phyloP scores from a whole-genome alignment of 2,113 vertebrate genomes.

The Actinemys pallida region DNA sequence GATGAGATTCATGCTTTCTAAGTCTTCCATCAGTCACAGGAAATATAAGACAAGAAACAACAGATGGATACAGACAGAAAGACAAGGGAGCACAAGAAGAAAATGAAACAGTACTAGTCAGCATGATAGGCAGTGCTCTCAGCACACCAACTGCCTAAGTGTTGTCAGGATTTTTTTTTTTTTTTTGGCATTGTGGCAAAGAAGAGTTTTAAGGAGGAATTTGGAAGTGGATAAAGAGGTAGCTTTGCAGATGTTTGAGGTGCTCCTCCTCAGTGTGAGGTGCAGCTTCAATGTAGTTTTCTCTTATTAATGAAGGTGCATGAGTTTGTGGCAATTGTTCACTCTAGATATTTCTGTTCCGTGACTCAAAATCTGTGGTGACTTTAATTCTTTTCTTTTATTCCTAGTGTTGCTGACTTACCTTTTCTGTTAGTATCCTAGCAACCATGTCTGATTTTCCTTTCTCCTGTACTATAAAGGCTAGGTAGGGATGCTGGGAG shows the following conservation, averaged over 20 bases:
- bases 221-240: not conserved
- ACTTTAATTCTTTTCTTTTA: slow-evolving; percentile 67
- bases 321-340: slow-evolving; percentile 21
- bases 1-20: not conserved
- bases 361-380: slow-evolving; percentile 41
- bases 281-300: not conserved
- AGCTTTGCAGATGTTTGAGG: not conserved
- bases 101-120: not conserved
- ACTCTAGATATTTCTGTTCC: not conserved
- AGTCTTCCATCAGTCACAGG: not conserved
- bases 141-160: not conserved
- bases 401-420: slow-evolving; percentile 66
- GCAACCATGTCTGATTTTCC: slow-evolving; percentile 44
- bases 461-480: slow-evolving; percentile 53
- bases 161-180: not conserved
- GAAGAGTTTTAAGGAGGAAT: not conserved
- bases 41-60: not conserved
- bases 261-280: not conserved
- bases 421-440: slow-evolving; percentile 72
- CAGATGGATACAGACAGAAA: not conserved
- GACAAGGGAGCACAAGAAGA: not conserved
- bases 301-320: not conserved
- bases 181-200: not conserved
- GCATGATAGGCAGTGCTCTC: not conserved
- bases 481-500: slow-evolving; percentile 67